Evolutionary conservation across 2,113 vertebrate species (phyloP), one percentile per base, ranked within the genome.

Genomic region (Aegotheles bennettii): DNA sequence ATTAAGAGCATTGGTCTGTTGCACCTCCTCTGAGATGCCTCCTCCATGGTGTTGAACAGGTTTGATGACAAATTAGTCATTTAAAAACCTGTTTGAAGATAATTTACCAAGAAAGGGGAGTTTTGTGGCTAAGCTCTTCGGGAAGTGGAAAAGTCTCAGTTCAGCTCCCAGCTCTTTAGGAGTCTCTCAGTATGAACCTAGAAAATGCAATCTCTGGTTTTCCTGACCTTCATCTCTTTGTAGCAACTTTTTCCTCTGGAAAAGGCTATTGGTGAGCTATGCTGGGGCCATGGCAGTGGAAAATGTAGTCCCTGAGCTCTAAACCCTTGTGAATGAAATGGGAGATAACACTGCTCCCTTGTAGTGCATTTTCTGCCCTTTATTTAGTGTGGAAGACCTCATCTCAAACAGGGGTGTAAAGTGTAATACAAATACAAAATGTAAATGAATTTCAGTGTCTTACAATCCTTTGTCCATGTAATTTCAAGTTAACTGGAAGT

Each of bases 1-100:
- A 75, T 92, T 96, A 93, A 89, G 80, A 84, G 53, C 89, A 64
- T 91, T 95, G 89, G 81, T 78, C 64, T 93, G 81, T 95, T 92
- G 75, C 53, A 84, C 81, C 91, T 96, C 93, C 92, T 94, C 60
- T 63, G 93, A 91, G 93, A 81, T 74, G 65, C n/a, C 40, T 83
- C 63, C 85, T 93, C 93, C 56, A 23, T 0, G 4, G 86, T 31
- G 40, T 18, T 85, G 91, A 91, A 50, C 60, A 85, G 87, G 84
- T 59, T 90, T 90, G 94, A 95, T 81, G 88, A 90, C 83, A 97
- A 95, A 84, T 88, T 63, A 88, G 76, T 57, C 83, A 83, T 65
- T 91, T 90, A 91, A 93, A 95, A 91, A 84, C 53, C 51, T 68
- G 59, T 56, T 77, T 86, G 85, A 93, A 83, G 90, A 78, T 78